phyloP scores from a whole-genome alignment of 2,797 vertebrate genomes.

The Paguma larvata region DNA sequence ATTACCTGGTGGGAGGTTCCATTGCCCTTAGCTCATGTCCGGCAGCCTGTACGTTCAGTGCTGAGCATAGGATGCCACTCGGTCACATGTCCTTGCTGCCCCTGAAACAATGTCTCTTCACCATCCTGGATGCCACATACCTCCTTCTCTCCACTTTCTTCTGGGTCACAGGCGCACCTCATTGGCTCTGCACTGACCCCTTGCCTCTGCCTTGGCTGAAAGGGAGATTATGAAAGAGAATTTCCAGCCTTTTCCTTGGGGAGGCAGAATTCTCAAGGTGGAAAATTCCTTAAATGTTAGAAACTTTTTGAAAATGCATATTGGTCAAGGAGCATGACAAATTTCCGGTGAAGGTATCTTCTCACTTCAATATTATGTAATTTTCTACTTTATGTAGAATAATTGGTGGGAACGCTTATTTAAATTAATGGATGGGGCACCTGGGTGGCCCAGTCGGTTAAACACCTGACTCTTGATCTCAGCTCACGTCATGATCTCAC shows the following conservation, averaged over 20 bases:
- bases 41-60: neutral
- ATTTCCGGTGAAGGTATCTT: neutral
- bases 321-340: neutral
- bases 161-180: neutral
- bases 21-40: neutral
- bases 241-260: neutral
- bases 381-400: conserved; percentile 23
- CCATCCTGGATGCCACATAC: neutral
- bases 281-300: neutral
- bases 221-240: neutral
- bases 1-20: neutral
- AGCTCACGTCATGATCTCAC: too few relatives aligned
- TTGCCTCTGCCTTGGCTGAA: neutral
- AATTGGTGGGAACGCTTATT: neutral
- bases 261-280: neutral
- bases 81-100: neutral
- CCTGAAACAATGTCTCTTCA: neutral
- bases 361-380: neutral
- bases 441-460: too few relatives aligned
- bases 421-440: neutral
- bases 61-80: neutral
- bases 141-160: neutral
- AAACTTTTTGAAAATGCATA: neutral
- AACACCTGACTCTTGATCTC: too few relatives aligned
- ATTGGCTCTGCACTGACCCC: too few relatives aligned